phyloP scores from a whole-genome alignment of 2,797 vertebrate species.

The Sebastes nivosus region DNA sequence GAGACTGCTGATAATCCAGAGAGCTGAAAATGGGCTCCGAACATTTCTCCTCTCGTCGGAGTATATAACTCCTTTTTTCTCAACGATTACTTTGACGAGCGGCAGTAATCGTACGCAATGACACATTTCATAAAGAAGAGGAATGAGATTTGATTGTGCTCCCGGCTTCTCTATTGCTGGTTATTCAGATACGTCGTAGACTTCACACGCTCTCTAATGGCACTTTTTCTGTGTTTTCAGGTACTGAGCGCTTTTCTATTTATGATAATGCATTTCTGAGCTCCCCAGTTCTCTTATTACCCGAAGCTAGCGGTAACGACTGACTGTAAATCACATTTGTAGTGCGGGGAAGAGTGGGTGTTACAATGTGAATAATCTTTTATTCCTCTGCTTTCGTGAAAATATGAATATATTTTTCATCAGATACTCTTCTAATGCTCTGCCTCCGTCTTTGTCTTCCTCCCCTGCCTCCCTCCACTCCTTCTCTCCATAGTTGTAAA shows the following conservation, averaged over 20 bases:
- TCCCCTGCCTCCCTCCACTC: neutral
- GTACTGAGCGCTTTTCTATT: constrained; percentile 43
- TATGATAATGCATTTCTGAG: constrained; percentile 60
- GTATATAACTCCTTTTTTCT: neutral
- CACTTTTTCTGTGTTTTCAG: constrained; percentile 50
- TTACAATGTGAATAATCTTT: constrained; percentile 48
- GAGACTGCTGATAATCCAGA: constrained; percentile 11
- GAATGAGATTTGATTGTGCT: constrained; percentile 28
- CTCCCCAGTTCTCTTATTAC: constrained; percentile 58
- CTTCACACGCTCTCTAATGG: constrained; percentile 38
- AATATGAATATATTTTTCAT: constrained; percentile 47
- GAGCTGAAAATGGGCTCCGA: neutral
- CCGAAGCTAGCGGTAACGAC: constrained; percentile 46
- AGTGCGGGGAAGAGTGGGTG: constrained; percentile 51
- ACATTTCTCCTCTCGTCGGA: neutral
- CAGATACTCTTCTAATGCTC: constrained; percentile 49
- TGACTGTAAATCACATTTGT: constrained; percentile 67
- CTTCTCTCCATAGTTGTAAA: neutral
- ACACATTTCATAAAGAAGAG: constrained; percentile 50
- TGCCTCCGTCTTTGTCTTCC: constrained; percentile 22
- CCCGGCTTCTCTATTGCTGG: constrained; percentile 26
- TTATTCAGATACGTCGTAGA: constrained; percentile 38
- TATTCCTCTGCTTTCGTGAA: constrained; percentile 34
- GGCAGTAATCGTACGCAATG: constrained; percentile 32
- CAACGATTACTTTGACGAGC: constrained; percentile 47